Percentiles rank a stretch among this genome's conserved stretches.
Evolutionary conservation across 30 jellyfish, hydroid and myxozoan species (phyloP).

Genomic region (Aurelia aurita): DNA sequence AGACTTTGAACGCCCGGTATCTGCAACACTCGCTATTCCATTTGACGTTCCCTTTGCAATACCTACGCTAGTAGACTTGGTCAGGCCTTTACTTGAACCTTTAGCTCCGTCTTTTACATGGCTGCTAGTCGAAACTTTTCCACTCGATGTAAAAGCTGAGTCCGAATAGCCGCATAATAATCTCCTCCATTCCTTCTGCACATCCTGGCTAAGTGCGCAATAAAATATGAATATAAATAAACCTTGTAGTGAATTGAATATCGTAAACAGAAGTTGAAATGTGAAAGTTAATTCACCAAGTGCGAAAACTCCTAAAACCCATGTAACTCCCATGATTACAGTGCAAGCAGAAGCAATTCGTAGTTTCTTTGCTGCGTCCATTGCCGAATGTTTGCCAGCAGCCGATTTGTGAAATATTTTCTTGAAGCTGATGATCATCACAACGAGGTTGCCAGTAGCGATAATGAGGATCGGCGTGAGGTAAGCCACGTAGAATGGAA

Average conservation of each 20-base stretch:
- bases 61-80: too few species aligned
- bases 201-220: slow-evolving; percentile 66
- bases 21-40: too few species aligned
- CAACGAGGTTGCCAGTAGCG: slow-evolving; percentile 46
- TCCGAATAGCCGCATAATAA: slow-evolving; percentile 8
- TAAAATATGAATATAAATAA: slow-evolving; percentile 66
- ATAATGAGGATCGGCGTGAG: slow-evolving; percentile 54
- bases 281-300: slow-evolving; percentile 58
- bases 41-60: too few species aligned
- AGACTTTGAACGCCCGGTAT: too few species aligned
- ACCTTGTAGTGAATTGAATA: slow-evolving; percentile 85
- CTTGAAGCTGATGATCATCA: slow-evolving; percentile 31
- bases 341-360: slow-evolving; percentile 78
- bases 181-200: slow-evolving; percentile 60
- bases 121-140: not conserved
- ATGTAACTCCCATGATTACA: slow-evolving; percentile 64
- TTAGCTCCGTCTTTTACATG: not conserved
- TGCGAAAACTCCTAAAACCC: slow-evolving; percentile 80
- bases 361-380: slow-evolving; percentile 3
- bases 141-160: slow-evolving; percentile 16
- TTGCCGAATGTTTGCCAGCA: slow-evolving; percentile 9
- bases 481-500: slow-evolving; percentile 72
- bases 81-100: too few species aligned
- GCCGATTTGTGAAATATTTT: slow-evolving; percentile 18
- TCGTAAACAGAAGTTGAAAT: slow-evolving; percentile 67